Base-by-base conservation (phyloP, 1,140 invertebrate genomes). In the Liolophura sinensis region DNA sequence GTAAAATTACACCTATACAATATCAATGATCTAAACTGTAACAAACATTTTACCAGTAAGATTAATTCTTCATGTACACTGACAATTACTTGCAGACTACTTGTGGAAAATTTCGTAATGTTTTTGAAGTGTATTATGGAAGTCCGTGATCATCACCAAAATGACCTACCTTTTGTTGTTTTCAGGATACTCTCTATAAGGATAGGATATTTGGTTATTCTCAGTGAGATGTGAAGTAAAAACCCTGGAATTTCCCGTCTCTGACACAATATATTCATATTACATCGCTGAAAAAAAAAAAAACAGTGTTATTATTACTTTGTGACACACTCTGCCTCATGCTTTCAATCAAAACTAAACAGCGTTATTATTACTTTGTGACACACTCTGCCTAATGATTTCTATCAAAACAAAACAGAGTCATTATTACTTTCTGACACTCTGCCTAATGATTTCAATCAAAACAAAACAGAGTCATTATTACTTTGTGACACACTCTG, bases 231-330 rank as follows among this genome's bases (percentile, higher is more conserved):
- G 76, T 96, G 93, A 55, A 97, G 82, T 72, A 97, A 93, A 81
- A 95, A 97, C 81, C 97, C 95, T 1, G 94, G 94, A 65, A 98
- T 94, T 60, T 95, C 94, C 85, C 96, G 94, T 81, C 95, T 94
- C 83, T 95, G 93, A 61, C 96, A 88, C 62, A 97, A 82, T 3
- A 92, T 92, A 86, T 95, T 94, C 40, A 90, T 70, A 64, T 76
- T 82, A 79, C 93, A 95, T 79, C 92, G 92, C 74, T 92, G 88
- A 52, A 78, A 77, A 64, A 20, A 65, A 47, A 54, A 61, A 20
- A 63, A 68, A 58, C 60, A 64, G 20, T 25, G n/a, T n/a, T n/a
- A 57, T 24, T 47, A 6, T 40, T 47, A 68, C 9, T 27, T 59
- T 0, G 27, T 62, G 1, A 31, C 18, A 65, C 65, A 46, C 25